Conservation (phyloP, 2,888 invertebrate genomes). For the Pegoplata infirma region DNA sequence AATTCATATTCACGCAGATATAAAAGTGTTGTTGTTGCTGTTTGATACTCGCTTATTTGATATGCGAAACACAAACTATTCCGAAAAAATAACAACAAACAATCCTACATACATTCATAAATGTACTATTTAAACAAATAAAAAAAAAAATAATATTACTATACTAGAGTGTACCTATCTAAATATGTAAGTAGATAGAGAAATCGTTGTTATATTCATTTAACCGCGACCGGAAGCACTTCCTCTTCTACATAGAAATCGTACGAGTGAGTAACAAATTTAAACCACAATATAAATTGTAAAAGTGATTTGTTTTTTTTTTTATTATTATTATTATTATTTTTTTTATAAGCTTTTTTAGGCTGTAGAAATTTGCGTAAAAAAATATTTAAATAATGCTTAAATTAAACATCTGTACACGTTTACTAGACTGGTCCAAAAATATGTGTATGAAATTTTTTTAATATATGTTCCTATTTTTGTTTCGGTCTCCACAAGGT, state of each 20-base stretch:
- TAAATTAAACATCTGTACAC: conserved; percentile 11
- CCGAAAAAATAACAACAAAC: conserved; percentile 23
- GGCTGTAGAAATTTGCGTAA: conserved; percentile 43
- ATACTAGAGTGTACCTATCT: conserved; percentile 38
- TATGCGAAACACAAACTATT: conserved; percentile 57
- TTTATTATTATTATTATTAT: conserved; percentile 15
- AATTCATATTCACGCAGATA: not conserved
- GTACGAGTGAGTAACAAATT: conserved; percentile 58
- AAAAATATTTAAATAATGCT: conserved; percentile 21
- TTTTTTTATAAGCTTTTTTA: conserved; percentile 16
- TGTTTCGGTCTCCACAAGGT: too few relatives aligned
- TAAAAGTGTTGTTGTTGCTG: not conserved
- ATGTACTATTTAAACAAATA: conserved; percentile 3
- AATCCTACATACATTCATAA: too few relatives aligned
- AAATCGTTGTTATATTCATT: conserved; percentile 63
- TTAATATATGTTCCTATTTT: too few relatives aligned
- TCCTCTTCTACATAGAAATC: conserved; percentile 63
- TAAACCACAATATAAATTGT: conserved; percentile 57
- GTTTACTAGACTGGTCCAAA: not conserved
- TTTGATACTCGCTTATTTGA: conserved; percentile 49
- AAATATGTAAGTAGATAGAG: too few relatives aligned
- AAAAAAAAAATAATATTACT: not conserved
- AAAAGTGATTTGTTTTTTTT: conserved; percentile 56
- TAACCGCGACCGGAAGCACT: conserved; percentile 65
- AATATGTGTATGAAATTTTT: too few relatives aligned